Evolutionary conservation across 2,113 vertebrate species (phyloP).

Genomic region (Himantopus leucocephalus): DNA sequence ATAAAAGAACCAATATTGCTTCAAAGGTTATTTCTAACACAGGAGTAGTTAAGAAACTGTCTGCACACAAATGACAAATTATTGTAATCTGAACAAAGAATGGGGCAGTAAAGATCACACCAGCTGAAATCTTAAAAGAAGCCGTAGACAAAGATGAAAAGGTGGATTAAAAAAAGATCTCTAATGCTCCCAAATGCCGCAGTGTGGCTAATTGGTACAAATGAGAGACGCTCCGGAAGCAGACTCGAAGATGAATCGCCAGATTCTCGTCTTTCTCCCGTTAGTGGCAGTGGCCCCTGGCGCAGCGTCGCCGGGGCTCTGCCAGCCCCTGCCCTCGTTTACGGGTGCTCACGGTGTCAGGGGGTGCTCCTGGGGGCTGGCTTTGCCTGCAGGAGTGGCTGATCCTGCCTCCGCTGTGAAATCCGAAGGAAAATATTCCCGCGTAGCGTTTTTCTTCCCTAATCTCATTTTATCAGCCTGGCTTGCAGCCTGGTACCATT

Average conservation of each 20-base stretch:
- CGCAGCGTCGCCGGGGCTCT: not conserved
- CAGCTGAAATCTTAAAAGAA: slow-evolving; percentile 42
- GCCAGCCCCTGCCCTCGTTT: not conserved
- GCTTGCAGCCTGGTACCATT: not conserved
- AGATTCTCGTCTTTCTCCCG: not conserved
- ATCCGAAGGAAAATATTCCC: not conserved
- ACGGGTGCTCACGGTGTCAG: fast-evolving
- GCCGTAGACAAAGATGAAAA: slow-evolving; percentile 8
- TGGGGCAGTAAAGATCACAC: slow-evolving; percentile 35
- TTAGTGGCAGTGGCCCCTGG: not conserved
- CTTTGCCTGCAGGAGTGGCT: not conserved
- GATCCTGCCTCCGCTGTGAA: not conserved
- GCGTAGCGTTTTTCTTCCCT: not conserved
- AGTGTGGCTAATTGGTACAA: slow-evolving; percentile 51
- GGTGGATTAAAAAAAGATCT: not conserved
- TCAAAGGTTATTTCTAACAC: slow-evolving; percentile 70
- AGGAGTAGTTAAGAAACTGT: slow-evolving; percentile 68
- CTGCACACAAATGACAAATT: slow-evolving; percentile 70
- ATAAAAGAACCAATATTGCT: slow-evolving; percentile 41
- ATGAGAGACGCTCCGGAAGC: slow-evolving; percentile 2
- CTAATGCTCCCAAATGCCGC: slow-evolving; percentile 6
- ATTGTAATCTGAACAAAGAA: slow-evolving; percentile 69
- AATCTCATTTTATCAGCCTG: not conserved
- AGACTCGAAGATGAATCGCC: not conserved
- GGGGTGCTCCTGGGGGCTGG: not conserved